Evolutionary conservation across 2,888 invertebrate species (phyloP).

Genomic region (Torymus auratus): DNA sequence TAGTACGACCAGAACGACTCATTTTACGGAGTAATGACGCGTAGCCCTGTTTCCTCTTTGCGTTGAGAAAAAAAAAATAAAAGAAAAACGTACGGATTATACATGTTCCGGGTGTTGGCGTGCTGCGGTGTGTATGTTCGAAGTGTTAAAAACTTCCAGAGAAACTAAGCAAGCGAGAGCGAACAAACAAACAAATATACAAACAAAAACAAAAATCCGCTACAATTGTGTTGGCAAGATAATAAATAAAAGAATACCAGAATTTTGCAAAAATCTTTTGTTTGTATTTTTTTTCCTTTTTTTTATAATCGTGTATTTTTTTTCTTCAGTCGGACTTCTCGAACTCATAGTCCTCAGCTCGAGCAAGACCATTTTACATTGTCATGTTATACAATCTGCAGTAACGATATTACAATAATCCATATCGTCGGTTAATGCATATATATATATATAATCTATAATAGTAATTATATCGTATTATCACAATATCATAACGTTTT

Average conservation of each 20-base stretch:
- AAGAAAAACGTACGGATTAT: too few species aligned
- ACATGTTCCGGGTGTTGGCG: conserved; percentile 37
- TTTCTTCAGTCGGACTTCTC: conserved; percentile 52
- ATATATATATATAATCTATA: conserved; percentile 27
- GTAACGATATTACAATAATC: conserved; percentile 57
- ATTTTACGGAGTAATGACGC: conserved; percentile 54
- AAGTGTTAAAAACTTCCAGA: conserved; percentile 31
- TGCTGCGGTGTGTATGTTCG: conserved; percentile 50
- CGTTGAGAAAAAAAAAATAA: conserved; percentile 6
- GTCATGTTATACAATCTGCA: conserved; percentile 57
- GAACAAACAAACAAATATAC: conserved; percentile 24
- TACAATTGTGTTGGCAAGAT: conserved; percentile 53
- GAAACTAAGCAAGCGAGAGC: conserved; percentile 30
- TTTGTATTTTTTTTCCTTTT: conserved; percentile 48
- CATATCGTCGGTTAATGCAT: conserved; percentile 63
- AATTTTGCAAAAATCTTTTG: conserved; percentile 59
- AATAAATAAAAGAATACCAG: conserved; percentile 57
- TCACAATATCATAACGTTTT: conserved; percentile 70
- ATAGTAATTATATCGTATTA: conserved; percentile 68
- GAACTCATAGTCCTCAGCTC: conserved; percentile 16
- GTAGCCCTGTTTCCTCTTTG: conserved; percentile 35
- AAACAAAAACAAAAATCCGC: conserved; percentile 5
- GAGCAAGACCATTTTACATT: conserved; percentile 57
- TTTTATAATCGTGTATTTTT: conserved; percentile 45
- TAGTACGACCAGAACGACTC: conserved; percentile 54